phyloP scores from a whole-genome alignment of 2,797 vertebrate species.

The Aquila chrysaetos region DNA sequence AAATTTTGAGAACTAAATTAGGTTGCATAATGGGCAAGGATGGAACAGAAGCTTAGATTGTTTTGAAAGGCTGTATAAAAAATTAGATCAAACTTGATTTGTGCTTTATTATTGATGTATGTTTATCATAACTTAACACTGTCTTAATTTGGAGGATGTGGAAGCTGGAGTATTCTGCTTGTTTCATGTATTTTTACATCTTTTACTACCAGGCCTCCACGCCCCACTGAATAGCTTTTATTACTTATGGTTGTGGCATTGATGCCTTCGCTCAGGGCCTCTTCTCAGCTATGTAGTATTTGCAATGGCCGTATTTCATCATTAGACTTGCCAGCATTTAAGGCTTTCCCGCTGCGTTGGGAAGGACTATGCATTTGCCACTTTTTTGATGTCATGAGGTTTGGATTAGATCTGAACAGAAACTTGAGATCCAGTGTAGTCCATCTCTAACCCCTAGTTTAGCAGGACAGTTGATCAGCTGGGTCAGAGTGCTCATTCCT shows the following conservation, averaged over 20 bases:
- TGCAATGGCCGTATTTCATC: neutral
- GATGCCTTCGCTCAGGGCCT: neutral
- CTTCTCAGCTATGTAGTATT: neutral
- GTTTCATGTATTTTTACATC: neutral
- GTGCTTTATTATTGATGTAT: neutral
- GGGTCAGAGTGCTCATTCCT: neutral
- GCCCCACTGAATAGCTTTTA: neutral
- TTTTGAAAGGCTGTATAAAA: neutral
- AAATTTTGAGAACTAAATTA: neutral
- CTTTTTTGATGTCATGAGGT: neutral
- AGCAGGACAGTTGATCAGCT: neutral
- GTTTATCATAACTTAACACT: neutral
- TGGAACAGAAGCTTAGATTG: neutral
- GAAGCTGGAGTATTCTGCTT: neutral
- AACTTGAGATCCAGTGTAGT: neutral
- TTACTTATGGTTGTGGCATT: neutral
- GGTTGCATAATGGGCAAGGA: neutral
- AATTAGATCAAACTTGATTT: neutral
- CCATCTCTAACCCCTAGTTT: neutral
- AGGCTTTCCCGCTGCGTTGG: neutral
- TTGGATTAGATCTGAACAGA: neutral
- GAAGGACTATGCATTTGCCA: neutral
- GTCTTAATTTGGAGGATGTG: neutral
- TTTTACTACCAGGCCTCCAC: neutral
- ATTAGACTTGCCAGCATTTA: neutral